Evolutionary conservation across 2,113 vertebrate genomes (phyloP).

Genomic region (Philantomba maxwellii): DNA sequence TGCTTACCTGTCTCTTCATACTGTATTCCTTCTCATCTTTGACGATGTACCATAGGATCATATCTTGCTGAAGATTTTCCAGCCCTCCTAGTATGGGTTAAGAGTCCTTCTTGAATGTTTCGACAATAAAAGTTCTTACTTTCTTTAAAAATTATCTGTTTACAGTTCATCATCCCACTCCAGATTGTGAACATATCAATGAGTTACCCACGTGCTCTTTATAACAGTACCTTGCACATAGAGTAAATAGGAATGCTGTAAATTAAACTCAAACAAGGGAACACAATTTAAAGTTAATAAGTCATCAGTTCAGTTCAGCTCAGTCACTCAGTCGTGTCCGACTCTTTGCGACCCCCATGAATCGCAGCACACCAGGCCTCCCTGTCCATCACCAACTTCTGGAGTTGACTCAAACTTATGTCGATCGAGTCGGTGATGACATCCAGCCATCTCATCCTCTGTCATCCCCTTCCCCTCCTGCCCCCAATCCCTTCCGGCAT

Average conservation of each 20-base stretch:
- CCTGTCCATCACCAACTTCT: too few species aligned
- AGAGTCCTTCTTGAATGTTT: background rate
- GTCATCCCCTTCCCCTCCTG: too few species aligned
- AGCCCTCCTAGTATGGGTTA: background rate
- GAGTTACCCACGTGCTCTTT: background rate
- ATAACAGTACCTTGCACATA: background rate
- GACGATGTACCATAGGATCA: background rate
- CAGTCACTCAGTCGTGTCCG: too few species aligned
- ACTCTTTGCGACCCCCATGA: too few species aligned
- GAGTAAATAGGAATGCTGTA: background rate
- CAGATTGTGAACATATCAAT: background rate
- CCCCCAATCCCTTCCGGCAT: too few species aligned
- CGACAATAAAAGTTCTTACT: background rate
- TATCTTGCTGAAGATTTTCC: background rate
- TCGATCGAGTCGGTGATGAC: too few species aligned
- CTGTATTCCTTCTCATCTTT: background rate
- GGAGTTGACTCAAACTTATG: too few species aligned
- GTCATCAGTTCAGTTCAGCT: too few species aligned
- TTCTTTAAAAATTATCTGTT: background rate
- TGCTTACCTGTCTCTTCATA: background rate
- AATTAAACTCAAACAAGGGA: background rate
- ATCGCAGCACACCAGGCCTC: fast-evolving
- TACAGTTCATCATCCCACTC: background rate
- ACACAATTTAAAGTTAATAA: background rate
- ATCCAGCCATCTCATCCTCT: too few species aligned